Base-by-base conservation (phyloP, 2,797 vertebrate genomes). In the Danionella dracula region DNA sequence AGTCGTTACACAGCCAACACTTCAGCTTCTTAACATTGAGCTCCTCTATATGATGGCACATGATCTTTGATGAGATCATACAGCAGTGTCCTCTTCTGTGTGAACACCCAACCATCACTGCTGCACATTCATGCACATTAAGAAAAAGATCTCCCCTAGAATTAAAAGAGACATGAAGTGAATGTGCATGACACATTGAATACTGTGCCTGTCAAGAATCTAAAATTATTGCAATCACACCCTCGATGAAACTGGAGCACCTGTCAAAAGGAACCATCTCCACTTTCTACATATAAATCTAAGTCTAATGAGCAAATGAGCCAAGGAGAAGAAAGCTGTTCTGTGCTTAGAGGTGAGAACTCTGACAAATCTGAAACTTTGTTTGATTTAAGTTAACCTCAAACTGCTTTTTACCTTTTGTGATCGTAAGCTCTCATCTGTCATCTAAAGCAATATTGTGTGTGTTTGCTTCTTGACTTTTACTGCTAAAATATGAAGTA, bases 181-280 rank as follows among this genome's bases (percentile, higher is more conserved):
- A 38, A 67, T 49, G 41, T 51, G 55, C 37, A 34, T 9, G 31
- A 70, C 50, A 19, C 51, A 42, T 60, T 57, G 35, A 62, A 60
- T 67, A 64, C 66, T 44, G 64, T 69, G 65, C 45, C 69, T 66
- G 71, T 74, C 68, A 74, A 68, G 70, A 63, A 69, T 40, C 8
- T 40, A 40, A 35, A 62, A 72, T 67, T 70, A 77, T 71, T 64
- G 46, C 64, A 73, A 42, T 60, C 42, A 51, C 63, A 44, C 48
- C 45, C 62, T 58, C 31, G 63, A 44, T 57, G 53, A 54, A 49
- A 53, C 21, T 17, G 20, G 51, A 72, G 53, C 62, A 53, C 50
- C 66, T 72, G 70, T 66, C 63, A 70, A 17, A 66, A 54, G 20
- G 23, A 74, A 40, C 40, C 1, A 45, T 59, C 41, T 27, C 46